Percentiles rank a stretch among this genome's conserved stretches.
Evolutionary conservation across 2,797 vertebrate species (phyloP).

Genomic region (Onychomys arenicola): DNA sequence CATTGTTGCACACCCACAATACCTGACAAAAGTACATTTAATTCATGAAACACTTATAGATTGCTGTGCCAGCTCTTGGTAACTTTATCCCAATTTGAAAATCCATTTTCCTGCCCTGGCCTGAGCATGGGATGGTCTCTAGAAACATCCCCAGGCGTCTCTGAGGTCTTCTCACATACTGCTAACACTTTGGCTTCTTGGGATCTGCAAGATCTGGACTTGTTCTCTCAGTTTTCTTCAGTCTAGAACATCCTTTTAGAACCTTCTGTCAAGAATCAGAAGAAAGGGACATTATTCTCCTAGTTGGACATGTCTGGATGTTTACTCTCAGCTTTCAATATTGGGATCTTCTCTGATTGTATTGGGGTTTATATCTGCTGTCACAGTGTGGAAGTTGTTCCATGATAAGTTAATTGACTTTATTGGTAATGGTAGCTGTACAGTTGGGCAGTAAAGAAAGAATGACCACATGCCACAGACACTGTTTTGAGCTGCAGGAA

Average conservation of each 20-base stretch:
- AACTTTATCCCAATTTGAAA: constrained; percentile 3
- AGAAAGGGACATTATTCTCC: constrained; percentile 53
- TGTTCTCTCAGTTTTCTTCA: constrained; percentile 70
- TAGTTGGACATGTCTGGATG: constrained; percentile 76
- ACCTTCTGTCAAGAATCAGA: constrained; percentile 74
- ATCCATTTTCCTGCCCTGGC: not conserved
- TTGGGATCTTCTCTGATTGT: constrained; percentile 63
- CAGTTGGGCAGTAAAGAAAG: constrained; percentile 75
- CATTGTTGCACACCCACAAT: not conserved
- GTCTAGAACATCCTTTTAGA: constrained; percentile 76
- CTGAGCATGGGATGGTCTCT: not conserved
- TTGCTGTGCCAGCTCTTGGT: not conserved
- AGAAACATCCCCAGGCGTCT: not conserved
- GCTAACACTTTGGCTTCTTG: not conserved
- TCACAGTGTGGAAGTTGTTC: constrained; percentile 82
- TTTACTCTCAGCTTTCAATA: constrained; percentile 67
- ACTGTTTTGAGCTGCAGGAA: not conserved
- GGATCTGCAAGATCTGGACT: not conserved
- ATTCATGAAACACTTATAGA: not conserved
- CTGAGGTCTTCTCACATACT: not conserved
- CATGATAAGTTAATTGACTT: constrained; percentile 82
- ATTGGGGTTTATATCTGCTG: constrained; percentile 78
- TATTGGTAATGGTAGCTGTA: constrained; percentile 76
- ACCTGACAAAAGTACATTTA: not conserved
- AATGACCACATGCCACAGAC: constrained; percentile 58